These are phyloP conservation scores for Saxidomus purpurata DNA, from an alignment of 1,140 invertebrate species.

Conservation along the genomic window DNA sequence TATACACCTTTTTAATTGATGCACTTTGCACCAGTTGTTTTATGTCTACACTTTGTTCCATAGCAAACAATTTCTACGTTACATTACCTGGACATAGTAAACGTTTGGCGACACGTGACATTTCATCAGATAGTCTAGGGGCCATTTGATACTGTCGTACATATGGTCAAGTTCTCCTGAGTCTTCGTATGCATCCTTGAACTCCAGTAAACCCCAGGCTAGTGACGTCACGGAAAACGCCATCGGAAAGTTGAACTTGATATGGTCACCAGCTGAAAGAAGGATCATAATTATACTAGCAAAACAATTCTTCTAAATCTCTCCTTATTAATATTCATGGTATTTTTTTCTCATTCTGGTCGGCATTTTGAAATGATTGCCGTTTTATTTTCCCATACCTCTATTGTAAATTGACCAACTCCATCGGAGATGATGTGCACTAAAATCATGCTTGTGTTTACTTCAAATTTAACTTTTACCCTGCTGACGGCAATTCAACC, in stretches of 20 bases:
- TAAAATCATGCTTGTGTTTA: no score
- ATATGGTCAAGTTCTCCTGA: slow-evolving; percentile 86
- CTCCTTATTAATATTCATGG: neutral
- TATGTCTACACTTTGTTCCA: no score
- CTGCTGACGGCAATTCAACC: no score
- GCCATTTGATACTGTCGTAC: slow-evolving; percentile 87
- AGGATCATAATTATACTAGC: neutral
- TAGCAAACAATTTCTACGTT: no score
- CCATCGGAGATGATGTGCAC: no score
- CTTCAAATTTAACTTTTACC: no score
- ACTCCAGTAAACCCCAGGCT: slow-evolving; percentile 89
- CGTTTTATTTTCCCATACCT: no score
- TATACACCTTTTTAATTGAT: no score
- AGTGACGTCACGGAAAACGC: slow-evolving; percentile 89
- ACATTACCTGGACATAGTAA: slow-evolving; percentile 76
- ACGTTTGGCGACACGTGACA: slow-evolving; percentile 68
- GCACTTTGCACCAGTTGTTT: no score
- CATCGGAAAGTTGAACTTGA: slow-evolving; percentile 91
- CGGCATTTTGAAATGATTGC: no score
- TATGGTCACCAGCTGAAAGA: slow-evolving; percentile 89
- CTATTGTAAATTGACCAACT: no score
- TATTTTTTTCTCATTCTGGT: no score
- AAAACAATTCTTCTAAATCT: neutral
- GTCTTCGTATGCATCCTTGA: slow-evolving; percentile 88
- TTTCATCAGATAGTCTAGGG: slow-evolving; percentile 90